A percentile compares a stretch with the other conserved stretches of the same genome.
Conservation (phyloP, 2,797 vertebrate species). For the Macropodus opercularis region DNA sequence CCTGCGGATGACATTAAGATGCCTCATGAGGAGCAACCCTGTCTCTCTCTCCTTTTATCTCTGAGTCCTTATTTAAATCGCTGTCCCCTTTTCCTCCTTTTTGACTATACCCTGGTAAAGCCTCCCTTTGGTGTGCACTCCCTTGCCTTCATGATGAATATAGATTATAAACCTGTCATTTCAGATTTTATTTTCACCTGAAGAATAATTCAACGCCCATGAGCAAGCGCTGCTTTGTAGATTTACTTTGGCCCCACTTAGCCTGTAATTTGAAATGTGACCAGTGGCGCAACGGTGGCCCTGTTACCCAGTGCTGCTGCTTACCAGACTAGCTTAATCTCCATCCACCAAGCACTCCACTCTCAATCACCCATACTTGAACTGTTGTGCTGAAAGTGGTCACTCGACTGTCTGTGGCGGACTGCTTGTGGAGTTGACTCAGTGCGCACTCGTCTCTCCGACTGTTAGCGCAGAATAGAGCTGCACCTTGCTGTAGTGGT, state of each 20-base stretch:
- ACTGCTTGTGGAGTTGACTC: conserved; percentile 55
- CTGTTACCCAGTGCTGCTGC: conserved; percentile 18
- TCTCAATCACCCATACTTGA: conserved; percentile 62
- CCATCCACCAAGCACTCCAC: conserved; percentile 58
- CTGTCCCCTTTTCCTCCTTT: neutral
- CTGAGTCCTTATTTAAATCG: conserved; percentile 1
- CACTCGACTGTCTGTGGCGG: conserved; percentile 60
- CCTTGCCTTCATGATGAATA: neutral
- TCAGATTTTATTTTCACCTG: neutral
- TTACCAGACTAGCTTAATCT: conserved; percentile 55
- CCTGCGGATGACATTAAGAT: conserved; percentile 11
- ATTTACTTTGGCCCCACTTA: conserved; percentile 29
- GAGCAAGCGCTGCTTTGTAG: neutral
- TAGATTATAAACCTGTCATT: neutral
- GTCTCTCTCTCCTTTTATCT: neutral
- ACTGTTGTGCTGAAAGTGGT: conserved; percentile 62
- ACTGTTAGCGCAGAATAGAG: conserved; percentile 23
- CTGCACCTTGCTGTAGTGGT: neutral
- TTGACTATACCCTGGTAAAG: neutral
- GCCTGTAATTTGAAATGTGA: conserved; percentile 30
- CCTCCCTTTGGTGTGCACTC: neutral
- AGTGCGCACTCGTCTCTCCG: conserved; percentile 30
- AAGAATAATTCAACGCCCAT: neutral
- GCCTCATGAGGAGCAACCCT: conserved; percentile 6
- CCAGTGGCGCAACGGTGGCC: neutral